phyloP scores from a whole-genome alignment of 30 jellyfish, hydroid and myxozoan genomes.

The Hydractinia symbiolongicarpus region DNA sequence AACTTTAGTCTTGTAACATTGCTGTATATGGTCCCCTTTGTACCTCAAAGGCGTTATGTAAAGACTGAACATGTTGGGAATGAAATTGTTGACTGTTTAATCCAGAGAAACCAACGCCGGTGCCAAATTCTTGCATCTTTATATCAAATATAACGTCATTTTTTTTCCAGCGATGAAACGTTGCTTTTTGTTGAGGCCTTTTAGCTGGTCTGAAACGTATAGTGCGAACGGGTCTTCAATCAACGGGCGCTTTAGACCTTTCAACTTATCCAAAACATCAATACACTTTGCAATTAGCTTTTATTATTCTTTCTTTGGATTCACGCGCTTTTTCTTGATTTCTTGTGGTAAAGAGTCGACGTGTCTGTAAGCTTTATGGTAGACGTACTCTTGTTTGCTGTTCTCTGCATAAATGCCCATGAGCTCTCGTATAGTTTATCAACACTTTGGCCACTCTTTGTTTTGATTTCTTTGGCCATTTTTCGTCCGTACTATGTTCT shows the following conservation, averaged over 20 bases:
- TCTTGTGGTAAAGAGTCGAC: background rate
- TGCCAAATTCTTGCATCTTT: background rate
- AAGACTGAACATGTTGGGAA: background rate
- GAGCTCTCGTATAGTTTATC: background rate
- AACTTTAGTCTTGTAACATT: too few species aligned
- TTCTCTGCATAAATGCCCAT: background rate
- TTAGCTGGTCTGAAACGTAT: background rate
- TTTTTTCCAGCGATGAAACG: background rate
- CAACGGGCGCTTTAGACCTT: background rate
- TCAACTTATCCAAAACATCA: background rate
- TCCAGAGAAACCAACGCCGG: background rate
- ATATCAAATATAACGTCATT: slow-evolving; percentile 1
- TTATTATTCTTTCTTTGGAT: background rate
- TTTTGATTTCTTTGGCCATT: background rate
- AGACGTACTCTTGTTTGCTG: slow-evolving; percentile 2
- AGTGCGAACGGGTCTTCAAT: slow-evolving; percentile 11
- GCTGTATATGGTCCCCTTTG: too few species aligned
- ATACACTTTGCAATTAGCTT: slow-evolving; percentile 12
- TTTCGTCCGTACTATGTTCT: background rate
- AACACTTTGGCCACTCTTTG: slow-evolving; percentile 12
- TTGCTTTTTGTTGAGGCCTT: background rate
- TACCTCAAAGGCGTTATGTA: too few species aligned
- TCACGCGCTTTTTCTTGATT: background rate
- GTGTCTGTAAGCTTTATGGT: slow-evolving; percentile 1
- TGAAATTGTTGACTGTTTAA: background rate